Percentiles rank a stretch among this genome's conserved stretches.
Evolutionary conservation across 2,113 vertebrate species (phyloP).

Genomic region (Platichthys stellatus): DNA sequence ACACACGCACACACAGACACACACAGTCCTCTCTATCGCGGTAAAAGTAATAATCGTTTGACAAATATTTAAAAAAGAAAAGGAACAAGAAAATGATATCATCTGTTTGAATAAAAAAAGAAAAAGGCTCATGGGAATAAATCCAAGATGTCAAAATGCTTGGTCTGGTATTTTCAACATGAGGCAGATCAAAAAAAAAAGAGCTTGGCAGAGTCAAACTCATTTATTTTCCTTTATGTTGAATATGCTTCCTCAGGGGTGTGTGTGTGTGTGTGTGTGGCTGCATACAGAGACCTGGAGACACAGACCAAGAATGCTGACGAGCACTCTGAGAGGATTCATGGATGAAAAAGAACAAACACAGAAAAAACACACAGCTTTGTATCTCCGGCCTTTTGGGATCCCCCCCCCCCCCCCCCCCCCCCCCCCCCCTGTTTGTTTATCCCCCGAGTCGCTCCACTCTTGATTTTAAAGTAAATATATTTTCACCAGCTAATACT

Average conservation of each 20-base stretch:
- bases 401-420: background rate
- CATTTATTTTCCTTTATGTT: slow-evolving; percentile 61
- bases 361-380: slow-evolving; percentile 26
- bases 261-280: no score
- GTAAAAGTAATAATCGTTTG: no score
- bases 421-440: no score
- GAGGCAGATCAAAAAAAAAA: background rate
- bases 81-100: no score
- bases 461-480: slow-evolving; percentile 56
- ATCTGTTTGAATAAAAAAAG: no score
- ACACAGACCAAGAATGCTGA: slow-evolving; percentile 58
- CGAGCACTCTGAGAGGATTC: slow-evolving; percentile 46
- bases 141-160: no score
- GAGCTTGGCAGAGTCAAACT: slow-evolving; percentile 24
- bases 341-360: slow-evolving; percentile 16
- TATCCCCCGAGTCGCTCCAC: slow-evolving; percentile 1
- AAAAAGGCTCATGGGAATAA: no score
- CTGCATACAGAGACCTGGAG: slow-evolving; percentile 58
- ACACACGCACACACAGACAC: background rate
- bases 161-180: no score
- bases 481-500: slow-evolving; percentile 35
- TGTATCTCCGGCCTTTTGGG: slow-evolving; percentile 25
- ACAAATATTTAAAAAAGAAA: no score
- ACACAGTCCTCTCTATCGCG: background rate
- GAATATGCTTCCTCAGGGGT: slow-evolving; percentile 29